Base-by-base conservation (phyloP, 2,888 invertebrate genomes). In the Oligia fasciuncula region DNA sequence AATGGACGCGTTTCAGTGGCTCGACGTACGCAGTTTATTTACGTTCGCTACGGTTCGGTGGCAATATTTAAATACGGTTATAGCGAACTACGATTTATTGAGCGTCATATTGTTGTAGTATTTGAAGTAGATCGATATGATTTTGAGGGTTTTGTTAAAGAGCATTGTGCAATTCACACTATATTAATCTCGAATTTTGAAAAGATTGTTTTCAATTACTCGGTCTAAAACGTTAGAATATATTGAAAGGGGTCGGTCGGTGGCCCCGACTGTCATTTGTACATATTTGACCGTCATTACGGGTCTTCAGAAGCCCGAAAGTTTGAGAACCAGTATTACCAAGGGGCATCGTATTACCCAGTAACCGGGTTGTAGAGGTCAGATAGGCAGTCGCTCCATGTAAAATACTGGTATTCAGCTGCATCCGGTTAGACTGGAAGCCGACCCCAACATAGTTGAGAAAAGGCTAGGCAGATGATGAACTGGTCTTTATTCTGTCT, bases 21-120 rank as follows among this genome's bases (percentile, higher is more conserved):
- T 68, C 54, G 62, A 71, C 68, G 13, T 23, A 51, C 57, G 40
- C 29, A 68, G 76, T 71, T 83, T 87, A 86, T 86, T 86, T 85
- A 77, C 40, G 75, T 80, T 77, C 72, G 5, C 46, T 63, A 65
- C 63, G 57, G 60, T 62, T 35, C 65, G 40, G 40, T 72, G 79
- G 71, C 68, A 86, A 78, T 46, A 68, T 86, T 84, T 74, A 63
- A 51, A 79, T 65, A 70, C 40, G 29, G 29, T 71, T 74, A 83
- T 43, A 73, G 49, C 17, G 29, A 46, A 63, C 43, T 49, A 40
- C 63, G 83, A 76, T 86, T 84, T 86, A 86, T 83, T 29, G 62
- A 67, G 29, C 62, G 66, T 63, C 57, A 71, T 69, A 74, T 69
- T 77, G 54, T 51, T 63, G 57, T 14, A 46, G 54, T 68, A 57